These are phyloP conservation scores for Linnaemya vulpina DNA, from an alignment of 2,888 invertebrate species.

Conservation along the genomic window DNA sequence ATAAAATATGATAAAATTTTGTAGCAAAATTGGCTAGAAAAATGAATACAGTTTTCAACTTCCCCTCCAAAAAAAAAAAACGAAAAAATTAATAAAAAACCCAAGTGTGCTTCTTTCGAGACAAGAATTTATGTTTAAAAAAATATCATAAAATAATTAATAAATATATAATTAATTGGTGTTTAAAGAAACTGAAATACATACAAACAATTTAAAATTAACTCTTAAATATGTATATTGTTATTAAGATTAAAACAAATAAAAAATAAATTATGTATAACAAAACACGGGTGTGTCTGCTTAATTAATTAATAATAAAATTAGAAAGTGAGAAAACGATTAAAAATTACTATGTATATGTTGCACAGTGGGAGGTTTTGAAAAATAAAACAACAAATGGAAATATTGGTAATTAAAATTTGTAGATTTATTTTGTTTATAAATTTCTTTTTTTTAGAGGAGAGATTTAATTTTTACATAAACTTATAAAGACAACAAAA, in stretches of 20 bases:
- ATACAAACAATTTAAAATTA: slow-evolving; percentile 12
- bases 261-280: slow-evolving; percentile 35
- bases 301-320: slow-evolving; percentile 54
- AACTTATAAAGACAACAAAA: no score
- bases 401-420: no score
- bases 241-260: slow-evolving; percentile 27
- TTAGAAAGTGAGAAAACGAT: not conserved
- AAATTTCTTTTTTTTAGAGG: no score
- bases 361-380: no score
- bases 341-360: no score
- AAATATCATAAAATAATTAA: slow-evolving; percentile 42
- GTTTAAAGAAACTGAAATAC: slow-evolving; percentile 17
- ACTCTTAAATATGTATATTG: slow-evolving; percentile 25
- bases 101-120: slow-evolving; percentile 80
- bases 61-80: slow-evolving; percentile 61
- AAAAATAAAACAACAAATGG: no score
- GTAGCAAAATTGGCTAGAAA: slow-evolving; percentile 46
- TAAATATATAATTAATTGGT: slow-evolving; percentile 42
- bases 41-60: slow-evolving; percentile 38
- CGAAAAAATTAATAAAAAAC: no score
- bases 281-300: slow-evolving; percentile 67
- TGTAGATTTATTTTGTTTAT: no score
- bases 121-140: slow-evolving; percentile 60
- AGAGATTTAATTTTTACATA: no score
- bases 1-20: slow-evolving; percentile 52